phyloP scores from a whole-genome alignment of 2,797 vertebrate species.

The Macropus fuliginosus region DNA sequence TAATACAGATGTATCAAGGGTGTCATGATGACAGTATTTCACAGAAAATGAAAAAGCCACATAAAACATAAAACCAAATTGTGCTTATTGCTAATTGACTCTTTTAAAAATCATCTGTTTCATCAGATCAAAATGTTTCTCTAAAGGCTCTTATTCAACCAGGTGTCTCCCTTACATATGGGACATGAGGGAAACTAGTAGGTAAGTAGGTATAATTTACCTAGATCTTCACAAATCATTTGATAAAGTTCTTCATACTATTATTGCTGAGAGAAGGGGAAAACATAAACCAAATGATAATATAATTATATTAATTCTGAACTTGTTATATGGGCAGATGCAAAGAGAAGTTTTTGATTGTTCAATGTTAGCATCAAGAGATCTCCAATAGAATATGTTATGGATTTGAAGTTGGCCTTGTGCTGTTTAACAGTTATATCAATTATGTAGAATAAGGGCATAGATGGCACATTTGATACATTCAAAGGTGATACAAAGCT shows the following conservation, averaged over 20 bases:
- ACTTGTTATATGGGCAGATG: not conserved
- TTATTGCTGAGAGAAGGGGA: not conserved
- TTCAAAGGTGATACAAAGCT: not conserved
- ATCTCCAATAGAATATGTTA: not conserved
- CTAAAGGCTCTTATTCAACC: not conserved
- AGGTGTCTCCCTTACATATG: not conserved
- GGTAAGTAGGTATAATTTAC: not conserved
- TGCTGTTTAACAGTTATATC: not conserved
- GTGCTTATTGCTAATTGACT: not conserved
- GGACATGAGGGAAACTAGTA: not conserved
- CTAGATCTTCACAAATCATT: not conserved
- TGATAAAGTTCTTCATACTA: not conserved
- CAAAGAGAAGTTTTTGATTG: not conserved
- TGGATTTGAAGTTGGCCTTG: not conserved
- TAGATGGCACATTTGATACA: not conserved
- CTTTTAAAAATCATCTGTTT: not conserved
- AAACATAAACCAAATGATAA: not conserved
- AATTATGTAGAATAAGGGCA: not conserved
- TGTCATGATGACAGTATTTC: not conserved
- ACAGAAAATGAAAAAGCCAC: not conserved
- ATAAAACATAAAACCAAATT: not conserved
- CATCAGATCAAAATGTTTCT: not conserved
- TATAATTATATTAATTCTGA: not conserved
- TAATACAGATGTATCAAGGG: not conserved
- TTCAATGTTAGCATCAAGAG: not conserved